A percentile compares a stretch with the other conserved stretches of the same genome.
Conservation (phyloP, 2,888 invertebrate species). For the Hoplodrina ambigua region DNA sequence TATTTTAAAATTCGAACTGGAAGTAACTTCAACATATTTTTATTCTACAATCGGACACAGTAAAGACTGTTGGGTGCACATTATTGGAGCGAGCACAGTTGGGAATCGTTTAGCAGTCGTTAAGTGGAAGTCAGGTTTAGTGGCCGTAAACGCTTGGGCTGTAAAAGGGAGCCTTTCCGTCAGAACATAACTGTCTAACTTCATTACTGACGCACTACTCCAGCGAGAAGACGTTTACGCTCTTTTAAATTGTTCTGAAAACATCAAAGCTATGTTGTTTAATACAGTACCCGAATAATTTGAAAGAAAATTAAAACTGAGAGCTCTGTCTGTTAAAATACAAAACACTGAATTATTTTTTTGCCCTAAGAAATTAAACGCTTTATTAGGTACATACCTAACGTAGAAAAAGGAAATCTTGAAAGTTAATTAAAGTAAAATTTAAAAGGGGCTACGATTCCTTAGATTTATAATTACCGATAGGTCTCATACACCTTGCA, state of each 20-base stretch:
- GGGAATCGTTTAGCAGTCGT: conserved; percentile 77
- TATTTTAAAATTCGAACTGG: conserved; percentile 32
- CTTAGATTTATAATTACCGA: conserved; percentile 17
- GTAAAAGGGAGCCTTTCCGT: conserved; percentile 74
- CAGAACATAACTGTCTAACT: conserved; percentile 79
- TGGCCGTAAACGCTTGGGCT: conserved; percentile 80
- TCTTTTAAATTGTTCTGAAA: conserved; percentile 65
- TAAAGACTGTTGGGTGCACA: conserved; percentile 67
- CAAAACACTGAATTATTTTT: neutral
- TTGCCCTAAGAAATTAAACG: neutral
- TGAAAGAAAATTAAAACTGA: conserved; percentile 19
- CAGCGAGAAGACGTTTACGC: conserved; percentile 57
- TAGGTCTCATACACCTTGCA: conserved; percentile 33
- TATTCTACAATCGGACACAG: conserved; percentile 51
- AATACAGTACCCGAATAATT: conserved; percentile 26
- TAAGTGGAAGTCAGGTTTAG: conserved; percentile 80
- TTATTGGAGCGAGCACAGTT: conserved; percentile 70
- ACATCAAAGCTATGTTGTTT: conserved; percentile 52
- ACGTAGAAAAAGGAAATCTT: neutral
- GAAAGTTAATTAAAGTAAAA: neutral
- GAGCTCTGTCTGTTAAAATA: neutral
- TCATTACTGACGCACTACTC: conserved; percentile 75
- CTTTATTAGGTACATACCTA: neutral
- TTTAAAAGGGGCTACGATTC: neutral
- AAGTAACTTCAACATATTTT: conserved; percentile 44